These are phyloP conservation scores for Drosophila punjabiensis DNA, from an alignment of 1,140 invertebrate species.

Conservation along the genomic window DNA sequence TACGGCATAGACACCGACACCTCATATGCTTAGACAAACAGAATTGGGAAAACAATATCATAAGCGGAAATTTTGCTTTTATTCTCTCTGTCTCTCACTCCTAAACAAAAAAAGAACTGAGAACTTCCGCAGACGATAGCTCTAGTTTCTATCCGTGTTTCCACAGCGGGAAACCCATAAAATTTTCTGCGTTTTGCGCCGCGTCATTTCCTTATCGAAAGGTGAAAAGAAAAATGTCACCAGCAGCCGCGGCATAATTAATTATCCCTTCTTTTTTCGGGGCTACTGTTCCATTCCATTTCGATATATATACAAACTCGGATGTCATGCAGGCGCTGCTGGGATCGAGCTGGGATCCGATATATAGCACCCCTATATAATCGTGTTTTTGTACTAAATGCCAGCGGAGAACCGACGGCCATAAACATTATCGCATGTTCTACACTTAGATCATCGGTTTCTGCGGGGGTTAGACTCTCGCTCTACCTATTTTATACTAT, in stretches of 20 bases:
- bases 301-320: conserved; percentile 23
- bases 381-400: conserved; percentile 23
- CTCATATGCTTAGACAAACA: conserved; percentile 61
- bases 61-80: conserved; percentile 57
- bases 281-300: conserved; percentile 45
- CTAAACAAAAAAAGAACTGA: conserved; percentile 1
- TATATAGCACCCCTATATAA: conserved; percentile 69
- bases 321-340: conserved; percentile 69
- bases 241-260: conserved; percentile 68
- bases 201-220: conserved; percentile 77
- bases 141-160: conserved; percentile 40
- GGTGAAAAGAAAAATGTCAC: conserved; percentile 71
- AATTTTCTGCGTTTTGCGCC: conserved; percentile 55
- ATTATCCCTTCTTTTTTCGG: conserved; percentile 65
- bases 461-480: conserved; percentile 61
- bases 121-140: conserved; percentile 34
- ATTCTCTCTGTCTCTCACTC: not conserved
- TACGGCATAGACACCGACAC: conserved; percentile 11
- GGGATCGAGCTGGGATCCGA: conserved; percentile 32
- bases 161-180: conserved; percentile 14
- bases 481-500: conserved; percentile 28
- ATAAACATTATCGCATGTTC: conserved; percentile 82
- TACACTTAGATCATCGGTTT: conserved; percentile 77
- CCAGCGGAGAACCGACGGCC: conserved; percentile 41
- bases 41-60: conserved; percentile 48